These are phyloP conservation scores for Forbesichthys agassizii DNA, from an alignment of 2,113 vertebrate species.

Conservation along the genomic window DNA sequence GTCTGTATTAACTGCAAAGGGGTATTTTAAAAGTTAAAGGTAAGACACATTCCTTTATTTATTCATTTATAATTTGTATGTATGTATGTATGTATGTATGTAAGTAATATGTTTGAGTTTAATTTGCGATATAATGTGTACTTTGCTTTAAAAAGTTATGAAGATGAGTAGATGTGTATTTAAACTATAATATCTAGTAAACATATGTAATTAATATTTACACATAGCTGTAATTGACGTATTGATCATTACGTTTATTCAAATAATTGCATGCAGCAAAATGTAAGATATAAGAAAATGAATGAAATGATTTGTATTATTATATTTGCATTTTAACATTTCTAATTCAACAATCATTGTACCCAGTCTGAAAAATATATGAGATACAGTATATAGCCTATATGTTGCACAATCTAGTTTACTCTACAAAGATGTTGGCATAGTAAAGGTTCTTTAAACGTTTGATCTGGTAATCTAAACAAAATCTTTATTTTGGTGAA, in stretches of 20 bases:
- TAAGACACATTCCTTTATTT: conserved; percentile 21
- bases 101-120: not conserved
- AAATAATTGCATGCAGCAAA: too few species aligned
- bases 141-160: too few species aligned
- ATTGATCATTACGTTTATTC: too few species aligned
- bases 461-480: too few species aligned
- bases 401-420: not conserved
- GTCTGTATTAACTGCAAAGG: conserved; percentile 6
- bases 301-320: not conserved
- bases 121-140: not conserved
- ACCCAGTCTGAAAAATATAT: not conserved
- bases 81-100: not conserved
- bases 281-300: not conserved
- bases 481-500: too few species aligned
- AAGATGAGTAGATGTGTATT: too few species aligned
- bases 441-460: not conserved
- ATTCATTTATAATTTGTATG: not conserved
- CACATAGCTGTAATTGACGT: too few species aligned
- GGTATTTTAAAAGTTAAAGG: conserved; percentile 22
- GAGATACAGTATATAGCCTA: not conserved
- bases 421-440: conserved; percentile 1
- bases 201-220: too few species aligned
- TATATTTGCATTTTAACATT: not conserved
- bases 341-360: not conserved
- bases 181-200: too few species aligned